Evolutionary conservation across 2,888 invertebrate species (phyloP).

Genomic region (Phalangium opilio): DNA sequence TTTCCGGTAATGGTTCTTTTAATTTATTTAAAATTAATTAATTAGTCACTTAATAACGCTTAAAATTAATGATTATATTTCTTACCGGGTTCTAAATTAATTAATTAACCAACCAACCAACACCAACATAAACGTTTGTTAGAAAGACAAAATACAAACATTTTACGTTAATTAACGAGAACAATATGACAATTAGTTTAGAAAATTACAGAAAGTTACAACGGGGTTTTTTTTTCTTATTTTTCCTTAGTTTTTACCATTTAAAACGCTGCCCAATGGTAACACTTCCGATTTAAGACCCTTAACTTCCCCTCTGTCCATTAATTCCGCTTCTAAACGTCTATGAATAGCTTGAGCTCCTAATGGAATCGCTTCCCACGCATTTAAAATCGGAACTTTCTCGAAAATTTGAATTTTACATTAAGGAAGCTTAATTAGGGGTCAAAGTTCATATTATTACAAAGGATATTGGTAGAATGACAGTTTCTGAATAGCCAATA

Average conservation of each 20-base stretch:
- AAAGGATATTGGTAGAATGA: conserved; percentile 50
- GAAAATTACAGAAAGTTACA: too few species aligned
- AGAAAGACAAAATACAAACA: too few species aligned
- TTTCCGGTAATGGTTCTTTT: conserved; percentile 25
- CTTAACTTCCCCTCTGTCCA: conserved; percentile 14
- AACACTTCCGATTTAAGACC: conserved; percentile 7
- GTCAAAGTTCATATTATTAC: background rate
- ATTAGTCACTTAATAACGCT: too few species aligned
- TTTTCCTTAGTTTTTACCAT: conserved; percentile 10
- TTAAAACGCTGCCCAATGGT: conserved; percentile 8
- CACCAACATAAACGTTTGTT: too few species aligned
- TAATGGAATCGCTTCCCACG: conserved; percentile 62
- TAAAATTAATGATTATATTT: too few species aligned
- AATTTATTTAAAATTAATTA: background rate
- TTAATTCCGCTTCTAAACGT: conserved; percentile 15
- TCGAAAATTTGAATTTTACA: conserved; percentile 42
- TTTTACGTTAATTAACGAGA: too few species aligned
- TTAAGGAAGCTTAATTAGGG: background rate
- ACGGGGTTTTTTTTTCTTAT: background rate
- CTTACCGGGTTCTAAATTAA: too few species aligned
- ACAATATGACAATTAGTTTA: too few species aligned
- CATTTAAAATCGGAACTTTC: conserved; percentile 66
- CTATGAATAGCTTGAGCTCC: conserved; percentile 46
- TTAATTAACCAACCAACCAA: too few species aligned
- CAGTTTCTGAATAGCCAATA: conserved; percentile 70